phyloP scores from a whole-genome alignment of 2,888 invertebrate genomes.

The Hypomecis punctinalis region DNA sequence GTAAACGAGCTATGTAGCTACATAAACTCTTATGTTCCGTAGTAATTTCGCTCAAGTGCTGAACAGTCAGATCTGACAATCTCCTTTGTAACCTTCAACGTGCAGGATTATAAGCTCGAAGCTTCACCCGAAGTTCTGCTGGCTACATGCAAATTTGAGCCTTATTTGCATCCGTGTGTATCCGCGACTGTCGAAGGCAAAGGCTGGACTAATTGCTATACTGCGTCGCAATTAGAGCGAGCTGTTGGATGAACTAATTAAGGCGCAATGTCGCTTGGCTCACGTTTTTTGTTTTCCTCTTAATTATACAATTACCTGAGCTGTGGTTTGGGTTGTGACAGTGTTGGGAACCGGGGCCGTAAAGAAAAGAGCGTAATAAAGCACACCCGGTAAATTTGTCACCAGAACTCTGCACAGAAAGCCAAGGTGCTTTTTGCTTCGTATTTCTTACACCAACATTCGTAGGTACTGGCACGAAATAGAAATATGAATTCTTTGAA shows the following conservation, averaged over 20 bases:
- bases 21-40: background rate
- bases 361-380: conserved; percentile 11
- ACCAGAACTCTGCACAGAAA: background rate
- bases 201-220: conserved; percentile 43
- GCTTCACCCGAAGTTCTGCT: conserved; percentile 17
- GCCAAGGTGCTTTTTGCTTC: background rate
- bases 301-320: conserved; percentile 31
- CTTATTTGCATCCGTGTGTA: conserved; percentile 45
- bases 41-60: conserved; percentile 10
- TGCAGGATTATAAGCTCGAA: conserved; percentile 35
- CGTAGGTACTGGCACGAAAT: no score
- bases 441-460: background rate
- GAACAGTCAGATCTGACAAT: conserved; percentile 30
- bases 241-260: conserved; percentile 39
- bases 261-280: conserved; percentile 30
- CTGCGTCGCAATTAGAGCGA: conserved; percentile 39
- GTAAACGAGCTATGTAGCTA: no score
- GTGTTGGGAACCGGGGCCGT: conserved; percentile 8
- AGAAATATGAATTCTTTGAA: no score
- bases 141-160: conserved; percentile 42
- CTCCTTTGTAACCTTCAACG: conserved; percentile 36
- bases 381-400: conserved; percentile 6
- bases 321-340: conserved; percentile 29
- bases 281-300: conserved; percentile 31
- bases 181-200: conserved; percentile 43